Conservation (phyloP, 53 echinoderm and acorn worm genomes). For the Arbacia lixula region DNA sequence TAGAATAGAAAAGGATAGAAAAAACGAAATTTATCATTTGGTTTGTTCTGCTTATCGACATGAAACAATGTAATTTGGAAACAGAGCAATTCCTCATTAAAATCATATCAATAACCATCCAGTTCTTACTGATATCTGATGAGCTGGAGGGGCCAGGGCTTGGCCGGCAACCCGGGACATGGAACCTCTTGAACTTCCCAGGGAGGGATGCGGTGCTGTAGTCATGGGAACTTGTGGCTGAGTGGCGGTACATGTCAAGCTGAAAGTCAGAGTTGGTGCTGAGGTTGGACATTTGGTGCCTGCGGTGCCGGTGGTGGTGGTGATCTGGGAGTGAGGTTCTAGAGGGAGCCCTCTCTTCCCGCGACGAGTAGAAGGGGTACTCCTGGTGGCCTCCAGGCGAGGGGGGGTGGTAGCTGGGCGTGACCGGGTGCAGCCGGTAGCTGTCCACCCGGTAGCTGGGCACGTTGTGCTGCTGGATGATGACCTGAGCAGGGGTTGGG, state of each 20-base stretch:
- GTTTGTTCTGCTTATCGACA: too few species aligned
- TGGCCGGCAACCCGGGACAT: slow-evolving; percentile 41
- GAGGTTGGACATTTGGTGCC: slow-evolving; percentile 40
- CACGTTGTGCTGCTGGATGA: slow-evolving; percentile 67
- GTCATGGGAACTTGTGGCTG: slow-evolving; percentile 23
- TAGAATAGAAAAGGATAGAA: too few species aligned
- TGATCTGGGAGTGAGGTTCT: slow-evolving; percentile 71
- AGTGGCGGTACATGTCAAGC: background rate
- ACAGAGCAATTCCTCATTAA: too few species aligned
- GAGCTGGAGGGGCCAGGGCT: slow-evolving; percentile 78
- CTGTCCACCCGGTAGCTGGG: slow-evolving; percentile 73
- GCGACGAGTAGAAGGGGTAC: slow-evolving; percentile 41
- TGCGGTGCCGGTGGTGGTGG: slow-evolving; percentile 33
- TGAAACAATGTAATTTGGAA: too few species aligned
- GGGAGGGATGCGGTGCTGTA: slow-evolving; percentile 64
- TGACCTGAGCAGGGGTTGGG: slow-evolving; percentile 72
- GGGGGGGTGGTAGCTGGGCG: slow-evolving; percentile 27
- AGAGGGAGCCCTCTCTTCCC: slow-evolving; percentile 55
- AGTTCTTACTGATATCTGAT: slow-evolving; percentile 75
- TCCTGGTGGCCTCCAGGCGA: slow-evolving; percentile 9
- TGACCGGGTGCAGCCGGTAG: slow-evolving; percentile 46
- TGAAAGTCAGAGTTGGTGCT: slow-evolving; percentile 20
- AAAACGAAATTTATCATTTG: too few species aligned
- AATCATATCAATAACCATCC: too few species aligned
- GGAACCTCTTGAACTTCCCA: slow-evolving; percentile 65